Evolutionary conservation across 2,797 vertebrate genomes (phyloP).

Genomic region (Danio choprae): DNA sequence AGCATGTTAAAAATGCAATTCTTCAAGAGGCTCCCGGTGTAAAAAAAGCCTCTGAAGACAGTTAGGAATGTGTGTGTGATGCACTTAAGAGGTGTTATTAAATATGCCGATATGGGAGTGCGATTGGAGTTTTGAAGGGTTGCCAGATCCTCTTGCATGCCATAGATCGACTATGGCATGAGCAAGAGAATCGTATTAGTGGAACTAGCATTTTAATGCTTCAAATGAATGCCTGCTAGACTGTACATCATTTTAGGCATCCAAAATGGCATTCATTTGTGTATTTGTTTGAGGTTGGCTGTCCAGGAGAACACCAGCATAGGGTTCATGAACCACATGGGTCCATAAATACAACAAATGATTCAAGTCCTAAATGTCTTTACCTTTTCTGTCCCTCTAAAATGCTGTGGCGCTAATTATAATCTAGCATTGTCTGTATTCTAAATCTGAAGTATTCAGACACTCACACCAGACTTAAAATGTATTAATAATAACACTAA

Average conservation of each 20-base stretch:
- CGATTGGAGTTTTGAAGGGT: background rate
- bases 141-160: conserved; percentile 37
- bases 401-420: background rate
- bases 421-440: background rate
- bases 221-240: conserved; percentile 55
- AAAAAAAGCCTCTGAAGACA: conserved; percentile 9
- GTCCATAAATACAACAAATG: conserved; percentile 61
- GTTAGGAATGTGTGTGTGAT: conserved; percentile 33
- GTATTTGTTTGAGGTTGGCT: conserved; percentile 71
- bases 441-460: background rate
- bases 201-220: conserved; percentile 15
- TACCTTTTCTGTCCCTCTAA: conserved; percentile 28
- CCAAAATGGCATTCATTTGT: conserved; percentile 54
- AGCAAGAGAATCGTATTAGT: conserved; percentile 29
- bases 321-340: conserved; percentile 74
- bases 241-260: conserved; percentile 6
- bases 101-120: background rate
- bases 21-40: background rate
- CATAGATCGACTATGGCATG: conserved; percentile 27
- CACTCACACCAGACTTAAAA: background rate
- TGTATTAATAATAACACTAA: background rate
- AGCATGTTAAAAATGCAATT: background rate
- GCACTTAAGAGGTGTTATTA: conserved; percentile 11
- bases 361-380: conserved; percentile 36
- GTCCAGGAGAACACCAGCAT: conserved; percentile 84